A percentile compares a stretch with the other conserved stretches of the same genome.
These are phyloP conservation scores for Frankliniella intonsa DNA, from an alignment of 2,888 invertebrate species.

Conservation along the genomic window DNA sequence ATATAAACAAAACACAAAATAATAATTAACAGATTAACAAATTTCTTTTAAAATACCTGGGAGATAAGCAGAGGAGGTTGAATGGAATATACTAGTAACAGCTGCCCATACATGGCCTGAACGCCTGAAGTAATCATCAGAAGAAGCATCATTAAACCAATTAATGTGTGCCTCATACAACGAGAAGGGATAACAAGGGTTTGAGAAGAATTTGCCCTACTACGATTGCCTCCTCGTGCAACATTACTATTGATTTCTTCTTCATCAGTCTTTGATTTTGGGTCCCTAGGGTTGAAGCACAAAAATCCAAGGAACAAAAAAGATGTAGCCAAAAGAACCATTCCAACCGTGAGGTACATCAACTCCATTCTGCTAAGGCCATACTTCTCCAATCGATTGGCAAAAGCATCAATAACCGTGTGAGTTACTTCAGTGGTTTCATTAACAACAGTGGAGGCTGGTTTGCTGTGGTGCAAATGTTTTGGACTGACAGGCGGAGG, in stretches of 20 bases:
- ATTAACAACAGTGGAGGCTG: constrained; percentile 38
- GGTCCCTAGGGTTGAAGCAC: constrained; percentile 42
- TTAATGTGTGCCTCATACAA: constrained; percentile 37
- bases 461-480: constrained; percentile 37
- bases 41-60: constrained; percentile 35
- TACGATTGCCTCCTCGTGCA: background rate
- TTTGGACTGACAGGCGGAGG: background rate
- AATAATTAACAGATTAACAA: background rate
- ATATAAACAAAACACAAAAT: too few relatives aligned
- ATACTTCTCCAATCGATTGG: constrained; percentile 38
- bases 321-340: constrained; percentile 43
- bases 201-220: background rate
- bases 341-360: constrained; percentile 46
- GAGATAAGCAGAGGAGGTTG: constrained; percentile 42
- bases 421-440: constrained; percentile 36
- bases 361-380: constrained; percentile 42
- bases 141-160: constrained; percentile 45
- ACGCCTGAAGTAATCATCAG: constrained; percentile 47
- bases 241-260: constrained; percentile 33
- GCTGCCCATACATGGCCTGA: constrained; percentile 48
- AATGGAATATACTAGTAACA: constrained; percentile 46
- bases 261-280: constrained; percentile 39
- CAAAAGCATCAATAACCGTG: constrained; percentile 36
- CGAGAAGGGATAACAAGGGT: background rate
- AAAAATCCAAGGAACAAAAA: constrained; percentile 44